Base-by-base conservation (phyloP, 2,113 vertebrate species). In the Tamias sibiricus region DNA sequence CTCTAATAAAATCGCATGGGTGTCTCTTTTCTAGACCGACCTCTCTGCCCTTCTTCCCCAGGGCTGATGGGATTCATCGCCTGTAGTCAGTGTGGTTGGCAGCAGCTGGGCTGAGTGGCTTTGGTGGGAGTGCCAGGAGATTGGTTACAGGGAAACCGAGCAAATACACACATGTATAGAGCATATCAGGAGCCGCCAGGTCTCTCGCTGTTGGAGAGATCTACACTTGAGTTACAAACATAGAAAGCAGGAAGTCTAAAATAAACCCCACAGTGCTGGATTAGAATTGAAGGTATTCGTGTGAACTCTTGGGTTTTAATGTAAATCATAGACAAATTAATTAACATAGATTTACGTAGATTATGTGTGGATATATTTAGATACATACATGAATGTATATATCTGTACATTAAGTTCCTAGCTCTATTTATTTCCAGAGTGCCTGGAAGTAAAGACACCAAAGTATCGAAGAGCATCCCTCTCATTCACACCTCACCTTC, bases 201-300 rank as follows among this genome's bases (percentile, higher is more conserved):
- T 28, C 59, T 77, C 76, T 76, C 7, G 80, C 4, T 52, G 42
- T 30, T 66, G n/a, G 68, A 49, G 77, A 90, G 44, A 32, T 40
- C 68, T 91, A 8, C 8, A 49, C 49, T 82, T 57, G 71, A 91
- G 49, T 66, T 79, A 69, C 30, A 87, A 68, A 85, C n/a, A 72
- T 4, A 85, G 77, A 82, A 57, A 85, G 52, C 32, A 85, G 44
- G 28, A 89, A 80, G 80, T 37, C 37, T 64, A 77, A 24, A 82
- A 49, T 57, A 57, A 79, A 90, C 2, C 9, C n/a, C 52, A 30
- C 79, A n/a, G 8, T 79, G 7, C 10, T 54, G n/a, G 49, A 24
- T 59, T 94, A 69, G 54, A 85, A 77, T 71, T 30, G 76, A 82
- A 97, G 86, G 24, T 88, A 87, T 76, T n/a, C 32, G 2, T 71